Conservation (phyloP, 2,888 invertebrate species). For the Ypsolopha sequella region DNA sequence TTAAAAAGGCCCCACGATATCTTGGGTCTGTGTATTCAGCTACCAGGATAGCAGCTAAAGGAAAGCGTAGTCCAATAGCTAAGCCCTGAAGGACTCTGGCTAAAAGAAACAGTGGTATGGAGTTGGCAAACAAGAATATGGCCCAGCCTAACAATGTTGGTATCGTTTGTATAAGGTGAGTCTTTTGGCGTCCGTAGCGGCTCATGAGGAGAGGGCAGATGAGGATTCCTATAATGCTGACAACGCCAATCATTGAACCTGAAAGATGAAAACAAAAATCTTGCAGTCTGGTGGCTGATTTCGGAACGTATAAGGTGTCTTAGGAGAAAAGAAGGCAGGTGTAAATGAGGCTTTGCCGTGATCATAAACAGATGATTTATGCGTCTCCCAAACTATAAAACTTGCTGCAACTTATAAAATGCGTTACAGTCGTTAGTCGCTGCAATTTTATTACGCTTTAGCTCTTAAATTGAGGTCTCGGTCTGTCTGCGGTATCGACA, state of each 20-base stretch:
- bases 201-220: conserved; percentile 31
- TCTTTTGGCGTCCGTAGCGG: conserved; percentile 42
- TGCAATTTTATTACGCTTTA: no score
- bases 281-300: no score
- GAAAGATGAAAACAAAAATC: background rate
- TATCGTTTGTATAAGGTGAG: conserved; percentile 26
- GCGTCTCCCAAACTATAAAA: no score
- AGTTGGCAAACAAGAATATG: conserved; percentile 2
- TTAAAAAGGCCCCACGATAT: conserved; percentile 57
- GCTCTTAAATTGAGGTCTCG: no score
- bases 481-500: no score
- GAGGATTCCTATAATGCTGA: conserved; percentile 5
- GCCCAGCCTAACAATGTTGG: conserved; percentile 24
- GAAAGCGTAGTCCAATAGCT: conserved; percentile 37
- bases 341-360: no score
- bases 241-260: conserved; percentile 5
- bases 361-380: no score
- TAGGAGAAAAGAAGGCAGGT: no score
- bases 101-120: conserved; percentile 7
- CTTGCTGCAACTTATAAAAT: no score
- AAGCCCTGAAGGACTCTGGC: conserved; percentile 19
- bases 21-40: conserved; percentile 48
- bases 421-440: no score
- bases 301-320: no score
- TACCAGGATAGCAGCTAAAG: conserved; percentile 36